Conservation (phyloP, 1,140 invertebrate genomes). For the Drosophila malerkotliana region DNA sequence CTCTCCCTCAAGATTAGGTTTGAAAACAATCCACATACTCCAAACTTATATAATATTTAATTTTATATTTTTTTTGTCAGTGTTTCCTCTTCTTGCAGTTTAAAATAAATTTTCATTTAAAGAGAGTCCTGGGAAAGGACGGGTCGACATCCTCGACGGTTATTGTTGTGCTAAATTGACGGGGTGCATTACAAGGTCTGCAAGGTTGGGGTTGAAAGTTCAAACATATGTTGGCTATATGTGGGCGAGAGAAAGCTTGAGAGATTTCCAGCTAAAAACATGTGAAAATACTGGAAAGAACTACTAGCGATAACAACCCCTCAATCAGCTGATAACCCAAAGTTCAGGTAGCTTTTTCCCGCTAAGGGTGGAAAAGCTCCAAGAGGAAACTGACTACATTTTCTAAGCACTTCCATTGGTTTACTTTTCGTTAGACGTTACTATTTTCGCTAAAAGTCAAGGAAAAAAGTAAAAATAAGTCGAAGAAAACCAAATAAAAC, state of each 20-base stretch:
- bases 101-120: slow-evolving; percentile 20
- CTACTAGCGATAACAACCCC: slow-evolving; percentile 17
- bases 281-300: not conserved
- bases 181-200: slow-evolving; percentile 49
- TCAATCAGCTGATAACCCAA: slow-evolving; percentile 49
- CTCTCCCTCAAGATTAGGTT: too few species aligned
- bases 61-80: not conserved
- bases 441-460: not conserved
- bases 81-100: slow-evolving; percentile 42
- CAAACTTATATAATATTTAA: not conserved
- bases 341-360: slow-evolving; percentile 28
- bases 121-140: slow-evolving; percentile 21
- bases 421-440: slow-evolving; percentile 51
- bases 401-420: slow-evolving; percentile 67
- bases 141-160: slow-evolving; percentile 33
- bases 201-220: slow-evolving; percentile 78
- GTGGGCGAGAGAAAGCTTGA: slow-evolving; percentile 16
- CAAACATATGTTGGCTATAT: slow-evolving; percentile 55
- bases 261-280: slow-evolving; percentile 18
- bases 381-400: slow-evolving; percentile 29
- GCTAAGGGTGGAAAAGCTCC: slow-evolving; percentile 44
- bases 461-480: not conserved
- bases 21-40: too few species aligned
- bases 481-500: slow-evolving; percentile 4
- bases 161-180: slow-evolving; percentile 53